Percentiles rank a stretch among this genome's conserved stretches.
phyloP scores from a whole-genome alignment of 2,113 vertebrate species.

The Triplophysa siluroides region DNA sequence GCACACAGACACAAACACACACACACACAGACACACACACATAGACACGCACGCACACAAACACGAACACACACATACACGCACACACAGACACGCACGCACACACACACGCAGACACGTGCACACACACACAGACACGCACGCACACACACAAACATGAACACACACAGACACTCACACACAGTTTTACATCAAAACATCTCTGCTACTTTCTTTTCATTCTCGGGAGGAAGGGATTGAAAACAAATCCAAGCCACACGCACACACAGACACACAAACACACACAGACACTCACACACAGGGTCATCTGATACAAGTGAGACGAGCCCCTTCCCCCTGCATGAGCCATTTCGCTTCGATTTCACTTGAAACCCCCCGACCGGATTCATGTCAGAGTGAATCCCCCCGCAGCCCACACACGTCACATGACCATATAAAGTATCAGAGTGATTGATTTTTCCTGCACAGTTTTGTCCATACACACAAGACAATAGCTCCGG shows the following conservation, averaged over 20 bases:
- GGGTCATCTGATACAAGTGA: slow-evolving; percentile 5
- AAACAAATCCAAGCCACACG: not conserved
- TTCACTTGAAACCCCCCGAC: slow-evolving; percentile 7
- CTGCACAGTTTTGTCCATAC: slow-evolving; percentile 6
- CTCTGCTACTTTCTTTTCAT: too few relatives aligned
- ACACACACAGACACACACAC: too few relatives aligned
- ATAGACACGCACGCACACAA: too few relatives aligned
- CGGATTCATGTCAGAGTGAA: too few relatives aligned
- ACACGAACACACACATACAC: too few relatives aligned
- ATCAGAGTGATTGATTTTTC: slow-evolving; percentile 43
- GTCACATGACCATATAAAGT: not conserved
- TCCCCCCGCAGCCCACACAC: not conserved
- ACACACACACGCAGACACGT: not conserved
- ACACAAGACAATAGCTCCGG: not conserved
- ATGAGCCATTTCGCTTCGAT: not conserved
- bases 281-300: not conserved
- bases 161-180: not conserved
- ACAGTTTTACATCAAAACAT: not conserved
- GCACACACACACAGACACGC: not conserved
- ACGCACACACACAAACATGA: not conserved
- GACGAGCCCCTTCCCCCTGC: not conserved
- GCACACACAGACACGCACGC: not conserved
- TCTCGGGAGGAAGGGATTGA: too few relatives aligned
- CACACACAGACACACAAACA: not conserved
- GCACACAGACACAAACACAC: not conserved